Evolutionary conservation across 2,113 vertebrate genomes (phyloP).

Genomic region (Smithornis capensis): DNA sequence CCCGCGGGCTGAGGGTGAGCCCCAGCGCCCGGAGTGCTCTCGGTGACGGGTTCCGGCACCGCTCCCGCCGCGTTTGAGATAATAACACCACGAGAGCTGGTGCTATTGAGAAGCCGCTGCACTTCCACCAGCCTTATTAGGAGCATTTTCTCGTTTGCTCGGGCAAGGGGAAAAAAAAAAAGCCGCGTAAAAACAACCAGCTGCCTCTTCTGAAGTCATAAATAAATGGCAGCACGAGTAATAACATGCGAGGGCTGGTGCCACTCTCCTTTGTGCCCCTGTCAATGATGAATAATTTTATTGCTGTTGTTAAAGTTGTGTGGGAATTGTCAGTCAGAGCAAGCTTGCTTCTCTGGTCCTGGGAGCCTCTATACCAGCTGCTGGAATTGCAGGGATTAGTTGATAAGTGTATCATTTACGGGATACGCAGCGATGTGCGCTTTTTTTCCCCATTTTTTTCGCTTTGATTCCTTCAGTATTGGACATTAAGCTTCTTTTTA

Average conservation of each 20-base stretch:
- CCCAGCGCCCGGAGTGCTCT: background rate
- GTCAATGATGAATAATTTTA: background rate
- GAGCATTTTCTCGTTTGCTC: conserved; percentile 21
- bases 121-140: conserved; percentile 40
- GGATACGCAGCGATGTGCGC: accelerated
- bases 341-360: background rate
- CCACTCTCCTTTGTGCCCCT: background rate
- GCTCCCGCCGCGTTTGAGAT: background rate
- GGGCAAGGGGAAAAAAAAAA: background rate
- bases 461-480: background rate
- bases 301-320: background rate
- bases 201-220: background rate
- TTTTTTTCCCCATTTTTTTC: background rate
- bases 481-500: background rate
- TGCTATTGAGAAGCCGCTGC: conserved; percentile 17
- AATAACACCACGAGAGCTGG: background rate
- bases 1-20: background rate
- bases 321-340: background rate
- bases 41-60: background rate
- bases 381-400: background rate
- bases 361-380: background rate
- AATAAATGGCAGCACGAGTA: background rate
- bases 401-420: accelerated
- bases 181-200: background rate
- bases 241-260: background rate